Base-by-base conservation (phyloP, 35 echinoderm and acorn worm genomes). In the Amphiura filiformis region DNA sequence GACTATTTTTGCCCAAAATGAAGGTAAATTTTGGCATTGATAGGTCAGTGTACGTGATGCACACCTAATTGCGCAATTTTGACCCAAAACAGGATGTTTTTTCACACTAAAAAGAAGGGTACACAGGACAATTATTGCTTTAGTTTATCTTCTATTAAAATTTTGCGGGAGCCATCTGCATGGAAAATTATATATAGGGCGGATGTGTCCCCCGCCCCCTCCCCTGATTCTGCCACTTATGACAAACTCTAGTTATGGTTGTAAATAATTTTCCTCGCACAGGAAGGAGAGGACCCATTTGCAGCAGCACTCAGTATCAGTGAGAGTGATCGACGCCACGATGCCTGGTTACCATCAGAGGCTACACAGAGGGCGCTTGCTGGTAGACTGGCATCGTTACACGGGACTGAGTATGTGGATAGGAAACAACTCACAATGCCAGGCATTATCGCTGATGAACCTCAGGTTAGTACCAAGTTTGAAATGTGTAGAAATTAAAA, bases 341-440 rank as follows among this genome's bases (percentile, higher is more conserved):
- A 94, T 99, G 96, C 96, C 0, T 94, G 96, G 93, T 61, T 93
- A 32, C 87, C 96, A 20, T 84, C 86, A 30, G 90, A 88, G 14
- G 39, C 83, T 31, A 92, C 96, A 30, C 82, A 84, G 47, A 94
- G 90, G 64, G 84, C 93, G 31, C 84, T 99, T 0, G 65, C 36
- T 23, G 44, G 70, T 13, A 80, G 93, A 65, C 83, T 82, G 52
- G 37, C 84, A 39, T 36, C 87, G 0, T 35, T 88, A 23, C 93
- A 92, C 33, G 92, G 93, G 31, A 84, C 96, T 32, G 95, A 97
- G 75, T 97, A 88, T 80, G 77, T 94, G 22, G 88, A 90, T 76
- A 90, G 90, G 83, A 82, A 82, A 34, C 93, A 99, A 39, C 81
- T 99, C 36, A 99, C 96, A 0, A 99, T 99, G 96, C 96, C 96